Conservation (phyloP, 2,113 vertebrate species). For the Platycercus adscitus region DNA sequence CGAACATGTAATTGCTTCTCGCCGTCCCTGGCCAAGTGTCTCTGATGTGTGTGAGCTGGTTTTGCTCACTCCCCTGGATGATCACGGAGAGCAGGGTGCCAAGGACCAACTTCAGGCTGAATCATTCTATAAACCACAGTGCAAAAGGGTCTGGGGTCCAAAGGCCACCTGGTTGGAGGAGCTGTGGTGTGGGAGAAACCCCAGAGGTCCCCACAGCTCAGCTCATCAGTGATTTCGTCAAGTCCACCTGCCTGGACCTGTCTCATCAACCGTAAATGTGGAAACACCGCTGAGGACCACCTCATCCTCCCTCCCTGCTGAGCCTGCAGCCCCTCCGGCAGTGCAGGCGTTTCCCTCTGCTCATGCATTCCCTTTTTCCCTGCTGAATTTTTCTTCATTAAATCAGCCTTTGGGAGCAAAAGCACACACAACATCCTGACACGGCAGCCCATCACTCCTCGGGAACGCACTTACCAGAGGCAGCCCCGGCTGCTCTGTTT, state of each 20-base stretch:
- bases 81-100: not conserved
- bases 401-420: not conserved
- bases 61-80: rapidly evolving
- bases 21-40: not conserved
- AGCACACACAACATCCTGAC: not conserved
- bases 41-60: not conserved
- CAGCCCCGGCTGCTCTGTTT: rapidly evolving
- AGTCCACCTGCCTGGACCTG: not conserved
- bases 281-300: not conserved
- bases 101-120: not conserved
- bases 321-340: not conserved
- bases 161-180: not conserved
- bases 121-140: not conserved
- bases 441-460: not conserved
- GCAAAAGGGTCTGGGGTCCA: not conserved
- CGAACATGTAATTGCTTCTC: not conserved
- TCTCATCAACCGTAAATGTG: not conserved
- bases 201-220: not conserved
- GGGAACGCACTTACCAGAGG: rapidly evolving
- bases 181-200: not conserved
- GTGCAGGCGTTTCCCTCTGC: not conserved
- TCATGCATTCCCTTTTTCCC: not conserved
- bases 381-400: not conserved
- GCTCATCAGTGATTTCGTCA: not conserved
- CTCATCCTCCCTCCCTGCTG: rapidly evolving